These are phyloP conservation scores for Sander vitreus DNA, from an alignment of 2,113 vertebrate species.

Conservation along the genomic window DNA sequence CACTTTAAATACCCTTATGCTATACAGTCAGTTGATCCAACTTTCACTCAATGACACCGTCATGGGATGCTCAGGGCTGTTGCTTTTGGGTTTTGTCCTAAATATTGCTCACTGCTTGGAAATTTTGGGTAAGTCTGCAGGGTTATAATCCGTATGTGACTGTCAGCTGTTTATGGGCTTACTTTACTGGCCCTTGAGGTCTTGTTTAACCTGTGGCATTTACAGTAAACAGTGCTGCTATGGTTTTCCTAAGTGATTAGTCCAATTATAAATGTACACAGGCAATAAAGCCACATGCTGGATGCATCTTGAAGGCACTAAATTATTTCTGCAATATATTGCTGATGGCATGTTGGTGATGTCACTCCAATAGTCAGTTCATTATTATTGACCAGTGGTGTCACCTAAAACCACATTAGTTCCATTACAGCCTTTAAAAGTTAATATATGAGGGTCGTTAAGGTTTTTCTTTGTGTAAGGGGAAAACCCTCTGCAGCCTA, in stretches of 20 bases:
- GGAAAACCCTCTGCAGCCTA: slow-evolving; percentile 46
- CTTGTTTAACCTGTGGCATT: slow-evolving; percentile 69
- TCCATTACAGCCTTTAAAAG: slow-evolving; percentile 62
- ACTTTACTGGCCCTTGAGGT: slow-evolving; percentile 65
- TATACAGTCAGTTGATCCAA: slow-evolving; percentile 21
- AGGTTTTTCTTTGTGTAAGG: slow-evolving; percentile 8
- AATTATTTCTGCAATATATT: slow-evolving; percentile 29
- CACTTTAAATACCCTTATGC: slow-evolving; percentile 57
- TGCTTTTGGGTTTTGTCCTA: slow-evolving; percentile 75
- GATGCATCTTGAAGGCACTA: slow-evolving; percentile 5
- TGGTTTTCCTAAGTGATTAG: slow-evolving; percentile 51
- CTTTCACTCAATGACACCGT: slow-evolving; percentile 66
- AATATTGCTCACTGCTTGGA: slow-evolving; percentile 71
- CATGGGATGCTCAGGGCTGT: slow-evolving; percentile 74
- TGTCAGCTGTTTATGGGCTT: slow-evolving; percentile 64
- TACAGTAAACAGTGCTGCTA: slow-evolving; percentile 37
- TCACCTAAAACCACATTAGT: slow-evolving; percentile 45
- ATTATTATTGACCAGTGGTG: slow-evolving; percentile 42
- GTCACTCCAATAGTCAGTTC: slow-evolving; percentile 29
- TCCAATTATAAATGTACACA: slow-evolving; percentile 52
- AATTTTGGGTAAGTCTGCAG: slow-evolving; percentile 75
- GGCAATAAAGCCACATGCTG: slow-evolving; percentile 35
- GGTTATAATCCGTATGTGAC: slow-evolving; percentile 60
- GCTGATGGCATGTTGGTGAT: slow-evolving; percentile 24
- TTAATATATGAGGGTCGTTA: slow-evolving; percentile 42